Conservation (phyloP, 1,140 invertebrate species). For the Brachionus rubens region DNA sequence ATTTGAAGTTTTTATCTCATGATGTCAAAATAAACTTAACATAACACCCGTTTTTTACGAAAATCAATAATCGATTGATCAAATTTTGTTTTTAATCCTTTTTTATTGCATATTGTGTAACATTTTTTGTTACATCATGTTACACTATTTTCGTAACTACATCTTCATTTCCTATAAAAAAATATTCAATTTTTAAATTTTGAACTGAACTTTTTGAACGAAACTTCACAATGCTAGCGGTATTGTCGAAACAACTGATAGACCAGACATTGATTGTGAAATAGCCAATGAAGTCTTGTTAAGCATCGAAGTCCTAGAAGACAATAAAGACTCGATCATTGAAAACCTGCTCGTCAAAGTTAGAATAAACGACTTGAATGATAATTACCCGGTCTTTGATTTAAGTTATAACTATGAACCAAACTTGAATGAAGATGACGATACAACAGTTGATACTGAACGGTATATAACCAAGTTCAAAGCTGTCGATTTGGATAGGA, state of each 20-base stretch:
- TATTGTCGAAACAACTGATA: neutral
- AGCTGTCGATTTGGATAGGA: conserved; percentile 37
- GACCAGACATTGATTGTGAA: conserved; percentile 9
- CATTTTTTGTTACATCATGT: no score
- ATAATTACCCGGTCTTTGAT: conserved; percentile 22
- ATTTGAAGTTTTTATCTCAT: no score
- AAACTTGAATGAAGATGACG: conserved; percentile 21
- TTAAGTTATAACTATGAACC: conserved; percentile 40
- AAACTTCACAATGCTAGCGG: no score
- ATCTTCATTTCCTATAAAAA: no score
- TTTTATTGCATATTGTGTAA: no score
- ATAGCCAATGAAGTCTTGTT: conserved; percentile 27
- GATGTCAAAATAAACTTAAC: no score
- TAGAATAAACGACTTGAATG: conserved; percentile 37
- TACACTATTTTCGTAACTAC: no score
- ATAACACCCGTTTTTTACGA: no score
- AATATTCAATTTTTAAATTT: no score
- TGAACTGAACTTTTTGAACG: no score
- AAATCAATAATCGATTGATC: no score
- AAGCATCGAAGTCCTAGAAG: conserved; percentile 17
- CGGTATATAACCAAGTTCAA: conserved; percentile 32
- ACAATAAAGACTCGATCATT: neutral
- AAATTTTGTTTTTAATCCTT: no score
- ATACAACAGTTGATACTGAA: conserved; percentile 5
- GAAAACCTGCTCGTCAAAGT: conserved; percentile 42